Percentiles rank a stretch among this genome's conserved stretches.
phyloP scores from a whole-genome alignment of 2,888 invertebrate species.

The Imbricaverruca yamaguchii region DNA sequence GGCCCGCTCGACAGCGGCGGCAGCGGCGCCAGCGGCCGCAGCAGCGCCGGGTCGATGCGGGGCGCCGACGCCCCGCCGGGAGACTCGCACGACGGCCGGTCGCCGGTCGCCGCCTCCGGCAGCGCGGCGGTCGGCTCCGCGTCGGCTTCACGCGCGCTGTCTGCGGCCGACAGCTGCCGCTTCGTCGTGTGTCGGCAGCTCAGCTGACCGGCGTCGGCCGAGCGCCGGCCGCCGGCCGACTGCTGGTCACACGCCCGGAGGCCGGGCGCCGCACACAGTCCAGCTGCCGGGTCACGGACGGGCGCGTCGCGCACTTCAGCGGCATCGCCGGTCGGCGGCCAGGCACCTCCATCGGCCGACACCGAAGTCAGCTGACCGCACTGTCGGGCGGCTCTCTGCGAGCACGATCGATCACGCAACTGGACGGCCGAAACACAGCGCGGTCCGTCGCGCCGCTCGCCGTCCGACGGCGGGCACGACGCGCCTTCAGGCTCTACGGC shows the following conservation, averaged over 20 bases:
- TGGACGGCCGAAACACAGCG: too few species aligned
- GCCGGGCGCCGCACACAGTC: neutral
- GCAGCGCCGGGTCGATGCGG: neutral
- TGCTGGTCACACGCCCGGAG: neutral
- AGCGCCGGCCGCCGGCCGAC: neutral
- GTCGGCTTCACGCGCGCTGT: neutral
- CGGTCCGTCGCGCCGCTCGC: too few species aligned
- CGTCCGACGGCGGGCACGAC: too few species aligned
- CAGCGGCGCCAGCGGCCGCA: constrained; percentile 1
- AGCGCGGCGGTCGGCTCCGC: neutral
- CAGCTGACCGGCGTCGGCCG: neutral
- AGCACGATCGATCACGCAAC: too few species aligned
- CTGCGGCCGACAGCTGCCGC: neutral
- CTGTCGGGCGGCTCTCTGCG: too few species aligned
- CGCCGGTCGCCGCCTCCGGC: neutral
- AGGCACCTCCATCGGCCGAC: too few species aligned
- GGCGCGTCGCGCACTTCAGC: too few species aligned
- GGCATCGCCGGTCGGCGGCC: too few species aligned
- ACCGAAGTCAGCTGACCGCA: too few species aligned
- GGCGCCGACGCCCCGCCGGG: neutral
- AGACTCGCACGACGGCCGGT: neutral
- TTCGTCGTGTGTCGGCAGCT: neutral
- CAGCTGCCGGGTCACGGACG: neutral
- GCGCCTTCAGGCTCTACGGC: too few species aligned
- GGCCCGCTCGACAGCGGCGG: neutral